These are phyloP conservation scores for Lepus timidus DNA, from an alignment of 2,113 vertebrate species.

Conservation along the genomic window DNA sequence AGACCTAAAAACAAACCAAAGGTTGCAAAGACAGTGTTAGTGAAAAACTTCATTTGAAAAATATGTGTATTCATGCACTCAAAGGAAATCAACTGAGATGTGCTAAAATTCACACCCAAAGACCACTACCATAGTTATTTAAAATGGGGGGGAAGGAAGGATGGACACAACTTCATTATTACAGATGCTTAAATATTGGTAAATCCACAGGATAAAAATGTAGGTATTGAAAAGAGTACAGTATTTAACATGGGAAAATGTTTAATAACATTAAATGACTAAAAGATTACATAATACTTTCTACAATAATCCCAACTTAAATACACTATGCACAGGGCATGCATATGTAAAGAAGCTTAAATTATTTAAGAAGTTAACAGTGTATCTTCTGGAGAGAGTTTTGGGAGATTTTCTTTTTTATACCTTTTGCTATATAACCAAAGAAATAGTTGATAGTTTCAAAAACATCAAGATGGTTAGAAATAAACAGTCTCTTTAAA, in stretches of 20 bases:
- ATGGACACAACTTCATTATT: not conserved
- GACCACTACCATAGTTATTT: not conserved
- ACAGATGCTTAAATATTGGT: not conserved
- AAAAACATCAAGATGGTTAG: not conserved
- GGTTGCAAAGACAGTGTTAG: not conserved
- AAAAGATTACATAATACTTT: not conserved
- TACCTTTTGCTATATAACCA: not conserved
- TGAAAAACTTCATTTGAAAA: not conserved
- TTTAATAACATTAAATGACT: not conserved
- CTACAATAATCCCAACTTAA: not conserved
- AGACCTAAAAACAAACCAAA: slow-evolving; percentile 80
- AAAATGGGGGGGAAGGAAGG: not conserved
- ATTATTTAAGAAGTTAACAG: not conserved
- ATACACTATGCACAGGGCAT: not conserved
- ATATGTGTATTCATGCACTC: not conserved
- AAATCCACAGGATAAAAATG: slow-evolving; percentile 11
- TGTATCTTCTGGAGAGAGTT: not conserved
- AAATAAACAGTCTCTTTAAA: slow-evolving; percentile 46
- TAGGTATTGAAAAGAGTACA: not conserved
- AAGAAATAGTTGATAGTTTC: not conserved
- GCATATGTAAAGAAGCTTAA: not conserved
- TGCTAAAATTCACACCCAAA: not conserved
- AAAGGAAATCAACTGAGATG: not conserved
- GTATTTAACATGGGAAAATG: not conserved
- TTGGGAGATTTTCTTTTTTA: slow-evolving; percentile 15